Evolutionary conservation across 2,888 invertebrate genomes (phyloP), one percentile per base, ranked within the genome.

Genomic region (Euplagia quadripunctaria): DNA sequence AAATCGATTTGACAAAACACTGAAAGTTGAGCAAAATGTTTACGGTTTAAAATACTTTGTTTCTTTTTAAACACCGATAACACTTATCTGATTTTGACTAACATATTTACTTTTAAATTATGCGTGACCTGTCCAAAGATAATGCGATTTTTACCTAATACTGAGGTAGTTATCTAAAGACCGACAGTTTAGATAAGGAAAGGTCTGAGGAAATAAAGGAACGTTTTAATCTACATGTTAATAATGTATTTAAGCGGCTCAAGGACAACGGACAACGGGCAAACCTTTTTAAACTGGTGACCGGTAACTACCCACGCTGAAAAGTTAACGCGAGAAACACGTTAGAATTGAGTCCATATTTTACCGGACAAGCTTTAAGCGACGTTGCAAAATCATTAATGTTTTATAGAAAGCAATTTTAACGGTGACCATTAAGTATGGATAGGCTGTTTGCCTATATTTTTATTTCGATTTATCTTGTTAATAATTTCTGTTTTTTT

Each of bases 101-200:
- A 65, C 49, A 43, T 75, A 71, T 68, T 3, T 51, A 69, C 20
- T 51, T 77, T 74, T 49, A 71, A 74, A 70, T 63, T 68, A 67
- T 75, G 67, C 66, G 70, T 80, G 71, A 73, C 74, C 63, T 63
- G 64, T 14, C 51, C 6, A 52, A 68, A 67, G 72, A 64, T 72
- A 20, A 61, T 12, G 49, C 20, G 31, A n/a, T 1, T 31, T 61
- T 46, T 69, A 46, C 16, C 17, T 68, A 73, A 71, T 66, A 73
- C 49, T 64, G 58, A 58, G 20, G 61, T 64, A 72, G 80, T 75
- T 80, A 70, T 67, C 78, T 72, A 71, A 52, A 20, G 51, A 51
- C 16, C 20, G 68, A 31, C 20, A n/a, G 43, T 49, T 14, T 46
- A 14, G 78, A 73, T 74, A 70, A 72, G 51, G 9, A 61, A 58